Conservation (phyloP, 2,113 vertebrate genomes). For the Microcebus griseorufus region DNA sequence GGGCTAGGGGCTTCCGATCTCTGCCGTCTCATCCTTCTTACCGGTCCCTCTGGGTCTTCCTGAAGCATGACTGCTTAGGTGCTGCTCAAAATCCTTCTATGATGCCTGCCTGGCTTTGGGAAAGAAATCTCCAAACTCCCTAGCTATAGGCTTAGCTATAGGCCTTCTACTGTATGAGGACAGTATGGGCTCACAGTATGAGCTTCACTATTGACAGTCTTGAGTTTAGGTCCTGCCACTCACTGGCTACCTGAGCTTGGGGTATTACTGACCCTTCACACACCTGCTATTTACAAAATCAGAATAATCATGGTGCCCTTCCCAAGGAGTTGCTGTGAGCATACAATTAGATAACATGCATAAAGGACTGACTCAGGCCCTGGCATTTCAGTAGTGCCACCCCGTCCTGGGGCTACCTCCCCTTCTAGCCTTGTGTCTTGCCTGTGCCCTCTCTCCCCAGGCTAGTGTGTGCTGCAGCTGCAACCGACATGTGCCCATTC, state of each 20-base stretch:
- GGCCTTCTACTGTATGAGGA: too few relatives aligned
- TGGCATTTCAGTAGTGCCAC: too few relatives aligned
- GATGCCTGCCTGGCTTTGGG: not conserved
- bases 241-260: too few relatives aligned
- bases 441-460: not conserved
- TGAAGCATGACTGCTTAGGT: not conserved
- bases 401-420: not conserved
- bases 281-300: not conserved
- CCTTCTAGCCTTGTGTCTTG: fast-evolving
- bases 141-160: not conserved
- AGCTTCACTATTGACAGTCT: fast-evolving
- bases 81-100: not conserved
- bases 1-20: fast-evolving
- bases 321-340: not conserved
- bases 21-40: not conserved
- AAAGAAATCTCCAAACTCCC: not conserved
- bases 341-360: not conserved
- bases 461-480: fast-evolving
- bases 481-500: not conserved
- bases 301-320: not conserved
- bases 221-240: not conserved
- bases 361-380: not conserved
- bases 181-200: not conserved
- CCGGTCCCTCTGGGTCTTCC: not conserved
- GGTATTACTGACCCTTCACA: not conserved